Evolutionary conservation across 2,797 vertebrate species (phyloP), one percentile per base, ranked within the genome.

Genomic region (Xiphophorus birchmanni): DNA sequence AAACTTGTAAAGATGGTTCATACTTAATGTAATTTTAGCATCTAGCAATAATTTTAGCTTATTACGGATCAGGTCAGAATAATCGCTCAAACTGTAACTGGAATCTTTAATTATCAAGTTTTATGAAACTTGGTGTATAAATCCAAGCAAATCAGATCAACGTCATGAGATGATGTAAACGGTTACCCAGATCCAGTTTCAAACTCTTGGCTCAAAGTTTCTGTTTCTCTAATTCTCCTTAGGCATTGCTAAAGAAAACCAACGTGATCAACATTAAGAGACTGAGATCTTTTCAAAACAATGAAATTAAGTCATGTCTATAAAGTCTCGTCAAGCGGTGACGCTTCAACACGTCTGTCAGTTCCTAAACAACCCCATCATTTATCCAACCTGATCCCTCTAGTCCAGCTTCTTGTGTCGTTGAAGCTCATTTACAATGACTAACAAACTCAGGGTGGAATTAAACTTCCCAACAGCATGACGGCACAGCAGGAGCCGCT

Each of bases 401-500:
- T 48, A 63, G 35, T 44, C 18, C 44, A 80, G 48, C 47, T 3
- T 5, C n/a, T 52, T 11, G 17, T 42, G 65, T 5, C 5, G 21
- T 69, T 42, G 26, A 37, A 26, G 4, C 37, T 42, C 37, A 26
- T 67, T 40, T 40, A 11, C 35, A 40, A 40, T 67, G 65, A 67
- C 65, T 21, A 21, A 7, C 58, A 63, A 35, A 37, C 13, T 69
- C 65, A 26, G 37, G 65, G 65, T 42, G 37, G 26, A 69, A 69
- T 69, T 69, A 40, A 69, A 69, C 37, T 69, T 69, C 47, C 29
- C 18, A 74, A 78, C 76, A 78, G 84, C 80, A 54, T 21, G 74
- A 69, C 29, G n/a, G 15, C 86, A 35, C 60, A 15, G 60, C 63
- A 67, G 63, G 84, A 77, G 76, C 81, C 84, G 26, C 80, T 78